Percentiles rank a stretch among this genome's conserved stretches.
phyloP scores from a whole-genome alignment of 2,113 vertebrate species.

The Cranoglanis bouderius region DNA sequence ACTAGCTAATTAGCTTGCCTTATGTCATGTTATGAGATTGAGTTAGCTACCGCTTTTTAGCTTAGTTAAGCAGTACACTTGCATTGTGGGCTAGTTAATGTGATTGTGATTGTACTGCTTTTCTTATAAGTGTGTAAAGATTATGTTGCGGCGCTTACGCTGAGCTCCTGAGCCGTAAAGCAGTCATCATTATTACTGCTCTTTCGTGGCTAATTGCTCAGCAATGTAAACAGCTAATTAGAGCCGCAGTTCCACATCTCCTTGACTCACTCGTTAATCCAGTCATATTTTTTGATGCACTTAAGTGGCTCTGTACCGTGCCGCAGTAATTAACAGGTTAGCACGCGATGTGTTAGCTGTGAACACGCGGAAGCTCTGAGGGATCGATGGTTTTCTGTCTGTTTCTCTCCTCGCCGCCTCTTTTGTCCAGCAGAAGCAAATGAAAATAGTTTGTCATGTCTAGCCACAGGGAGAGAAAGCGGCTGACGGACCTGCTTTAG shows the following conservation, averaged over 20 bases:
- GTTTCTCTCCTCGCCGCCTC: conserved; percentile 9
- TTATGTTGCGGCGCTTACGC: background rate
- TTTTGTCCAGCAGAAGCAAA: conserved; percentile 33
- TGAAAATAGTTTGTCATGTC: conserved; percentile 41
- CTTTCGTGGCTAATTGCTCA: conserved; percentile 22
- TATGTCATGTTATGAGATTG: background rate
- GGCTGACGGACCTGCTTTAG: conserved; percentile 25
- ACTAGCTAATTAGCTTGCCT: too few species aligned
- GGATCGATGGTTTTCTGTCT: background rate
- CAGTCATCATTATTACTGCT: background rate
- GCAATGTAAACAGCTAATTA: conserved; percentile 30
- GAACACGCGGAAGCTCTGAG: background rate
- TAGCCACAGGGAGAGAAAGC: conserved; percentile 13
- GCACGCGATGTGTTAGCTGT: background rate
- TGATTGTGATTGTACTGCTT: background rate
- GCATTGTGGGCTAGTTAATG: background rate
- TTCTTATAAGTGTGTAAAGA: background rate
- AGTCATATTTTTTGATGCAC: conserved; percentile 14
- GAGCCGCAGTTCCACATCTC: background rate
- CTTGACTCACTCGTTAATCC: conserved; percentile 15
- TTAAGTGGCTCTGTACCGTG: background rate
- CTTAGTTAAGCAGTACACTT: background rate
- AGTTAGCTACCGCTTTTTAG: background rate
- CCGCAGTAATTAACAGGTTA: conserved; percentile 14
- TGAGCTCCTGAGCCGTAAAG: background rate